These are phyloP conservation scores for Ailurus styani DNA, from an alignment of 2,113 vertebrate genomes.

Conservation along the genomic window DNA sequence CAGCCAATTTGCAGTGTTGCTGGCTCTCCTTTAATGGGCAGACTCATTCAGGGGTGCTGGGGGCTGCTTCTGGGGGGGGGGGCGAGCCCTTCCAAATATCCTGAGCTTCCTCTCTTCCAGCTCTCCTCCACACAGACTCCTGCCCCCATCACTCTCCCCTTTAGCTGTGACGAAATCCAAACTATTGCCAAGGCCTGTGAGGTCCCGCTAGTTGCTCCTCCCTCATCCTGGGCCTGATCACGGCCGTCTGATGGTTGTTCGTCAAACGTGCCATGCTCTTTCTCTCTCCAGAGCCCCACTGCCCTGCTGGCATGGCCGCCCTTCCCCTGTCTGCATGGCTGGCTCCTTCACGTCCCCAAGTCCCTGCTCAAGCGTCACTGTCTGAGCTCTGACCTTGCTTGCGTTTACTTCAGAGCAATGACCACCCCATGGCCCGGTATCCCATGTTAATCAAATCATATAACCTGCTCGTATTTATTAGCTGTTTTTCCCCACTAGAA, in stretches of 20 bases:
- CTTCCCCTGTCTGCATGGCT: neutral
- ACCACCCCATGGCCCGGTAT: neutral
- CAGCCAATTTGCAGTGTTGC: neutral
- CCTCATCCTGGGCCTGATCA: neutral
- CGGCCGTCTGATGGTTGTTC: rapidly evolving
- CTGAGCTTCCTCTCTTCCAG: neutral
- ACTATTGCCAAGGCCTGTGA: neutral
- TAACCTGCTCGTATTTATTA: neutral
- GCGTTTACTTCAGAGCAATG: neutral
- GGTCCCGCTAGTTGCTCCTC: neutral
- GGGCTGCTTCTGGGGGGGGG: too few species aligned
- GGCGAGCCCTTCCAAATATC: neutral
- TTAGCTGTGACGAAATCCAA: neutral
- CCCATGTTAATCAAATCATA: neutral
- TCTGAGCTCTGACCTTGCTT: neutral
- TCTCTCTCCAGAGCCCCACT: neutral
- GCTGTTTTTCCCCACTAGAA: neutral
- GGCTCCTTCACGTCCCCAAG: neutral
- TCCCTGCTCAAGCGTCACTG: neutral
- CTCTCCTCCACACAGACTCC: neutral
- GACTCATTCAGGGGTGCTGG: neutral
- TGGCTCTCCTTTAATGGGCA: neutral
- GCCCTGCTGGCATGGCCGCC: neutral
- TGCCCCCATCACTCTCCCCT: neutral
- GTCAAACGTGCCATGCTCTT: neutral